Evolutionary conservation across 1,140 invertebrate species (phyloP), one percentile per base, ranked within the genome.

Genomic region (Chironomus tepperi): DNA sequence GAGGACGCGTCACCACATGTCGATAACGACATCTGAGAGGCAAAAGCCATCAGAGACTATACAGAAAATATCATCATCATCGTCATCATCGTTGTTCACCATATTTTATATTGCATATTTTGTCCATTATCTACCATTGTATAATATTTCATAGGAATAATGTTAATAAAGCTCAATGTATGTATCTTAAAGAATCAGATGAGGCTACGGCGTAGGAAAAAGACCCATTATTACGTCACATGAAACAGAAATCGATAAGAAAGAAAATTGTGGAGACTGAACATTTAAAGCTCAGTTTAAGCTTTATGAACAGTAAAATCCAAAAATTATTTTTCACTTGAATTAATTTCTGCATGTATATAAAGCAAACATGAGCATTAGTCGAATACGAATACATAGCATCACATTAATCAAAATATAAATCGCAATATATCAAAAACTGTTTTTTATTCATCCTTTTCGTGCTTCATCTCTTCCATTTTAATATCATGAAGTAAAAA

Each of bases 381-480:
- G 24, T 34, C 24, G 47, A 9, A 70, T 21, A 70, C 9, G 18
- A 18, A 18, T 70, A 70, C 65, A 70, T 70, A 70, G 18, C n/a
- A 19, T 70, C 65, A 21, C 18, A 70, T 70, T 70, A 70, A 70
- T 70, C 65, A 70, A 70, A 70, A 70, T 70, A 70, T 70, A 70
- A 70, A 70, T 70, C 65, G 65, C 18, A 70, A 70, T 70, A 70
- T 70, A 70, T 70, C 65, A 70, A 19, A 70, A 70, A 70, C 3
- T 70, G 65, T 70, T 70, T 70, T 21, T 3, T 21, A 21, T 57
- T 5, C n/a, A n/a, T 57, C 47, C 47, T 12, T 57, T 57, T 57
- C n/a, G 47, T 34, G 24, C 24, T 57, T 57, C n/a, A n/a, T n/a
- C n/a, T 10, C 47, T 19, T 70, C 65, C 65, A 18, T 70, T 70